Base-by-base conservation (phyloP, 1,140 invertebrate species). In the Carposina sasakii region DNA sequence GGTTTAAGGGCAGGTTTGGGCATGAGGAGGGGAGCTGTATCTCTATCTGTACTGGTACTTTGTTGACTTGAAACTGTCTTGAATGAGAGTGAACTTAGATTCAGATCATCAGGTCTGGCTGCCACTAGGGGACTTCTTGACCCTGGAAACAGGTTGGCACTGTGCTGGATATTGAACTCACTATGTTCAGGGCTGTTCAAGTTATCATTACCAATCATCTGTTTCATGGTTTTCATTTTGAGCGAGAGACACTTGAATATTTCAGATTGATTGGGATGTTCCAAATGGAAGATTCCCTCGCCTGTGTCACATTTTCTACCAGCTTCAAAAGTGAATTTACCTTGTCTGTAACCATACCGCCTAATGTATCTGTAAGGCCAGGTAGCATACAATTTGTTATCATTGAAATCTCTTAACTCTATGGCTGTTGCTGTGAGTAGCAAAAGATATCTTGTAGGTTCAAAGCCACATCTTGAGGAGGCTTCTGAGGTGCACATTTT, bases 271-370 rank as follows among this genome's bases (percentile, higher is more conserved):
- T 93, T 93, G 6, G 88, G 89, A 62, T 94, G 91, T 64, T 93
- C 90, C 52, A 96, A 84, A 45, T 90, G 90, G 71, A 96, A 96
- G 9, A 90, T 88, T 1, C 95, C 95, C 85, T 95, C 94, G 1
- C 95, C 95, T 3, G 93, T 93, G 52, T 90, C 88, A 81, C 94
- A 96, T 76, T 95, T 95, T 52, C 94, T 86, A 3, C 95, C 95
- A n/a, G 94, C 94, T 88, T 96, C 94, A 81, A 96, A 95, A 15
- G 92, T 94, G 67, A 96, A 96, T 67, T 91, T 93, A 26, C 92
- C 92, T 60, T 91, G 89, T 50, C 90, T 90, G 57, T 93, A 93
- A 17, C 94, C 94, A 79, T 96, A 96, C 47, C 92, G 85, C 44
- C 94, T 87, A 52, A 96, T 95, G 66, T 91, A 95, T 55, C 90